phyloP scores from a whole-genome alignment of 2,113 vertebrate species.

The Ceyx cyanopectus region DNA sequence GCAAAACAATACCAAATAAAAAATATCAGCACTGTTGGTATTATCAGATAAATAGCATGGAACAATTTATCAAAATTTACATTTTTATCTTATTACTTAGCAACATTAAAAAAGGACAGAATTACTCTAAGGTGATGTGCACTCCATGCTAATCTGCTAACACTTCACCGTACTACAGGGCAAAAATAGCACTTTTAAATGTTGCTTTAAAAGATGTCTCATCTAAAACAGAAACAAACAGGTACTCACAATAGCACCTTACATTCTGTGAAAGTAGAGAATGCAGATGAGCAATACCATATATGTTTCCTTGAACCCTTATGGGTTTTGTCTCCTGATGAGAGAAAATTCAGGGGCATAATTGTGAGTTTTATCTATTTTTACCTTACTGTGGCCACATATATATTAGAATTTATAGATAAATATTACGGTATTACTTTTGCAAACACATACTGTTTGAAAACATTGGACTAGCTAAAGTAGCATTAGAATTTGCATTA shows the following conservation, averaged over 20 bases:
- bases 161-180: not conserved
- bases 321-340: not conserved
- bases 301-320: not conserved
- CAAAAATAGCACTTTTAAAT: not conserved
- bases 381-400: not conserved
- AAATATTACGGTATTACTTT: not conserved
- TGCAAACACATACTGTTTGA: not conserved
- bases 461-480: not conserved
- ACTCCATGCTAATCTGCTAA: not conserved
- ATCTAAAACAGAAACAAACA: not conserved
- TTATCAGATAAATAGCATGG: not conserved
- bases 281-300: not conserved
- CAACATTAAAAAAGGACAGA: not conserved
- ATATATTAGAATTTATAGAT: not conserved
- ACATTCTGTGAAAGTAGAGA: not conserved
- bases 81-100: not conserved
- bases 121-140: not conserved
- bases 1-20: not conserved
- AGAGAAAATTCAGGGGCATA: not conserved
- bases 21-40: not conserved
- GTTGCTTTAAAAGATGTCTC: not conserved
- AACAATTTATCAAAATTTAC: not conserved
- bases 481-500: not conserved
- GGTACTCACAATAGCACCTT: not conserved
- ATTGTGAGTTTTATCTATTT: not conserved